Percentiles rank a stretch among this genome's conserved stretches.
phyloP scores from a whole-genome alignment of 2,113 vertebrate species.

The Protobothrops flavoviridis region DNA sequence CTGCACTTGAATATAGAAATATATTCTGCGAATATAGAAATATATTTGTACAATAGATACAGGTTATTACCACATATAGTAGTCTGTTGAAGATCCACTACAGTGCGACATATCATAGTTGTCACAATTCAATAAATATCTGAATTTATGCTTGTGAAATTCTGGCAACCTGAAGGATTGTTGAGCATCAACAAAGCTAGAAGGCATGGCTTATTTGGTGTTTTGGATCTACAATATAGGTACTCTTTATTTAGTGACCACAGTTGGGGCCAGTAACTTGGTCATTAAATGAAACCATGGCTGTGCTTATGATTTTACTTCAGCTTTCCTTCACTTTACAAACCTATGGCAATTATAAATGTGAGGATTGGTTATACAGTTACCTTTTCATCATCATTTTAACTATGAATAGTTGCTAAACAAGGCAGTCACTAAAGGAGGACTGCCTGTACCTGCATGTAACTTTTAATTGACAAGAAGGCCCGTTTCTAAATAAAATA shows the following conservation, averaged over 20 bases:
- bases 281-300: background rate
- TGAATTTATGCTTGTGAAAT: background rate
- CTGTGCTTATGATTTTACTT: background rate
- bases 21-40: background rate
- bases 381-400: background rate
- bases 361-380: background rate
- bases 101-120: background rate
- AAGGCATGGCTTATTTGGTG: background rate
- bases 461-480: background rate
- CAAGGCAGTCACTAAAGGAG: background rate
- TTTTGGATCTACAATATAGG: background rate
- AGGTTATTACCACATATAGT: background rate
- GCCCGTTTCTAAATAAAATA: background rate
- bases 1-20: background rate
- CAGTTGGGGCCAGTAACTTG: background rate
- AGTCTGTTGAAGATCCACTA: background rate
- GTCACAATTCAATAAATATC: background rate
- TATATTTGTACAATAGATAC: too few species aligned
- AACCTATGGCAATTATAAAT: background rate
- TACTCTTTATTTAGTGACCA: background rate
- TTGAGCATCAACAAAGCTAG: background rate
- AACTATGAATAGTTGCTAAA: background rate
- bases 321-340: background rate
- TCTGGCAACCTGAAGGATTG: background rate
- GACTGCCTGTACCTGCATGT: background rate